These are phyloP conservation scores for Nothobranchius kuhntae DNA, from an alignment of 2,113 vertebrate genomes.

Conservation along the genomic window DNA sequence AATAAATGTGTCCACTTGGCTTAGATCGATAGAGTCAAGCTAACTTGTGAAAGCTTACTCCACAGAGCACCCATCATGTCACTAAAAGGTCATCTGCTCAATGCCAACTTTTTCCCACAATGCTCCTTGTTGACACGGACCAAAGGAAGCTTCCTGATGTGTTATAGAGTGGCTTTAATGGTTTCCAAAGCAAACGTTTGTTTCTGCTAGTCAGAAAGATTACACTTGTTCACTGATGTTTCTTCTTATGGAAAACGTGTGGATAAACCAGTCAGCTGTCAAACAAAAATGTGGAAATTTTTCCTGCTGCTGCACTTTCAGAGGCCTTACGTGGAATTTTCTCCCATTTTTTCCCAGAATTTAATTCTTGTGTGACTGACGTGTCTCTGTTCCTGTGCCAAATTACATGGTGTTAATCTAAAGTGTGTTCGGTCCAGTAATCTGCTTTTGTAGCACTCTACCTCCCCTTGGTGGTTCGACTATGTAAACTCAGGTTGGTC, in stretches of 20 bases:
- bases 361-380: neutral
- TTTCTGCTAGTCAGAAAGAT: neutral
- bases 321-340: neutral
- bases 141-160: neutral
- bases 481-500: neutral
- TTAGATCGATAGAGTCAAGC: too few relatives aligned
- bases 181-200: neutral
- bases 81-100: too few relatives aligned
- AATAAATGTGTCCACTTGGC: too few relatives aligned
- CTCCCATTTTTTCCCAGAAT: neutral
- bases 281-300: neutral
- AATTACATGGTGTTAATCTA: constrained; percentile 21
- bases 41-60: neutral
- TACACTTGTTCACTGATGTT: neutral
- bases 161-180: neutral
- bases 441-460: constrained; percentile 11
- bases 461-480: constrained; percentile 30
- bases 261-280: neutral
- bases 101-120: neutral
- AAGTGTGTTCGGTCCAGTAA: constrained; percentile 29
- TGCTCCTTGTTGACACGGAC: neutral
- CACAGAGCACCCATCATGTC: too few relatives aligned
- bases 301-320: neutral
- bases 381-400: neutral
- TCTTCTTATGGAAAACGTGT: neutral